phyloP scores from a whole-genome alignment of 2,888 invertebrate species.

The Drosophila paramelanica region DNA sequence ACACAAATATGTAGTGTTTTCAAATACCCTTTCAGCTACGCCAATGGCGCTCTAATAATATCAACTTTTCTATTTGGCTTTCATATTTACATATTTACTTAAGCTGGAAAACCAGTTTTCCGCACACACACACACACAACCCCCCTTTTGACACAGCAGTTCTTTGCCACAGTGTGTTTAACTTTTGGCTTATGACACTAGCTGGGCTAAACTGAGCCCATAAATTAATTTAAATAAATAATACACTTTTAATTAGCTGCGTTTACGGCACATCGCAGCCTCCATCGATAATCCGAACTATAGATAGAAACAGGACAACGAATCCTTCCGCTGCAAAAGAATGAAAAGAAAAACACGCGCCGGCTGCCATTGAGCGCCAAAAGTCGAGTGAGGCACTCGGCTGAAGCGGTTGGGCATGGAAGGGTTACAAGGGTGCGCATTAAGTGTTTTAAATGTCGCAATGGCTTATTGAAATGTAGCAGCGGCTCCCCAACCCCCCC shows the following conservation, averaged over 20 bases:
- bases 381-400: conserved; percentile 37
- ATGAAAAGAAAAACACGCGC: conserved; percentile 4
- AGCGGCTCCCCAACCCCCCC: not conserved
- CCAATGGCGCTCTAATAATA: not conserved
- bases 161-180: conserved; percentile 45
- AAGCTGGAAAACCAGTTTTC: conserved; percentile 66
- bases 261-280: conserved; percentile 7
- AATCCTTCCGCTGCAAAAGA: not conserved
- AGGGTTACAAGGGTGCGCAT: conserved; percentile 54
- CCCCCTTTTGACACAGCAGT: not conserved
- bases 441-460: conserved; percentile 74
- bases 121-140: conserved; percentile 17
- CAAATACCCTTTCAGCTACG: conserved; percentile 1
- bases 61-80: conserved; percentile 36
- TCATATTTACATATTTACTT: conserved; percentile 61
- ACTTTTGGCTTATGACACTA: conserved; percentile 61
- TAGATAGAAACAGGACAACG: conserved; percentile 23
- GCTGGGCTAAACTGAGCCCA: conserved; percentile 48
- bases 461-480: conserved; percentile 61
- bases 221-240: conserved; percentile 72
- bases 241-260: conserved; percentile 79
- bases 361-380: conserved; percentile 26
- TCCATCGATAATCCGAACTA: conserved; percentile 22
- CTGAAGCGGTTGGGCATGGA: conserved; percentile 5
- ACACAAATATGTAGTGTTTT: too few species aligned